Evolutionary conservation across 2,113 vertebrate species (phyloP).

Genomic region (Lasiurus cinereus): DNA sequence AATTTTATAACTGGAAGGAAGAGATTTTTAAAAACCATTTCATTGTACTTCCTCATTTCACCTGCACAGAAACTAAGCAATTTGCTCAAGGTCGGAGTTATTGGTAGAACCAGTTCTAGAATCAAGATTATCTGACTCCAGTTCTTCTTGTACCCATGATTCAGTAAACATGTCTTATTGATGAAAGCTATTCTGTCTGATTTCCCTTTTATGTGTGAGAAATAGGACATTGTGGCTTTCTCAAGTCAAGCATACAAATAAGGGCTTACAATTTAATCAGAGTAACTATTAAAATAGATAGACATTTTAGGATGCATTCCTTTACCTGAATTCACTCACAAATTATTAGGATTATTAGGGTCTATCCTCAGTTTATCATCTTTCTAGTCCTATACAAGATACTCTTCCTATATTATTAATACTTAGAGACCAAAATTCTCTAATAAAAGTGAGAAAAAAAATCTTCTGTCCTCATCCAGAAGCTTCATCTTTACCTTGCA

Average conservation of each 20-base stretch:
- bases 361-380: not conserved
- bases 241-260: not conserved
- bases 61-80: not conserved
- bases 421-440: not conserved
- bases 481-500: not conserved
- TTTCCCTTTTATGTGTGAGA: constrained; percentile 33
- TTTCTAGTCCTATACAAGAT: not conserved
- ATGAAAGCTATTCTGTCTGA: not conserved
- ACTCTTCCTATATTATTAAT: not conserved
- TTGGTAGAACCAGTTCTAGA: not conserved
- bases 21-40: not conserved
- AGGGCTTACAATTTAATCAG: not conserved
- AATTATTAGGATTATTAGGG: not conserved
- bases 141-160: not conserved
- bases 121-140: not conserved
- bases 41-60: not conserved
- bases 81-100: constrained; percentile 14
- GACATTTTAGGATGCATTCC: not conserved
- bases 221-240: not conserved
- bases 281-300: not conserved
- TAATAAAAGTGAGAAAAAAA: constrained; percentile 44
- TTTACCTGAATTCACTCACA: not conserved
- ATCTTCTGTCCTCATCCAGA: not conserved
- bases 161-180: not conserved
- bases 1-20: constrained; percentile 1